Percentiles rank a stretch among this genome's conserved stretches.
Conservation (phyloP, 2,888 invertebrate species). For the Lithophane ornitopus region DNA sequence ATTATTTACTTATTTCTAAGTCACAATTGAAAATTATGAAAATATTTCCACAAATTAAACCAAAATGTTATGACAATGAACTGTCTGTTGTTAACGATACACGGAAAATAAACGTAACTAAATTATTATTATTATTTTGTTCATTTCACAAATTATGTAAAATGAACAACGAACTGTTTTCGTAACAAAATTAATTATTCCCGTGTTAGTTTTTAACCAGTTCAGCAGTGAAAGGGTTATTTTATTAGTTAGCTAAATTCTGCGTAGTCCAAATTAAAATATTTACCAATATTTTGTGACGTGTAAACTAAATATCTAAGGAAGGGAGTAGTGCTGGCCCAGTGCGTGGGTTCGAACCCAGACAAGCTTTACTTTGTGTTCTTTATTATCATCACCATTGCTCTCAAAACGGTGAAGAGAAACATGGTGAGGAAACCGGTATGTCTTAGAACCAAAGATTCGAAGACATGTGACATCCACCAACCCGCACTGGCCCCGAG, state of each 20-base stretch:
- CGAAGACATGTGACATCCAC: neutral
- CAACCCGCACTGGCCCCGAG: too few species aligned
- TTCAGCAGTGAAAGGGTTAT: conserved; percentile 10
- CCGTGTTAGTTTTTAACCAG: conserved; percentile 21
- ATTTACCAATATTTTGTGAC: neutral
- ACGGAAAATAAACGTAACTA: neutral
- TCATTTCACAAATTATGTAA: conserved; percentile 3
- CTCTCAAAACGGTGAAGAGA: neutral
- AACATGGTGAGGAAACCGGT: neutral
- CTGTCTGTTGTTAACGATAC: neutral
- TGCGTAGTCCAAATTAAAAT: neutral
- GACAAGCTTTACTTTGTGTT: neutral
- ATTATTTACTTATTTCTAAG: neutral
- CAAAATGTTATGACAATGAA: neutral
- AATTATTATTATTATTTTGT: neutral
- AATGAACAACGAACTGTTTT: conserved; percentile 14
- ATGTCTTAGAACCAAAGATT: neutral
- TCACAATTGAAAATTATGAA: neutral
- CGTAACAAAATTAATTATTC: conserved; percentile 19
- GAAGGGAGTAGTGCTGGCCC: neutral
- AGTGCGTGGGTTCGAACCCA: neutral
- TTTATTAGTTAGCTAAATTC: conserved; percentile 2
- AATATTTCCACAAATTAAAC: neutral
- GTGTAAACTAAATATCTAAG: neutral
- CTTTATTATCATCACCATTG: neutral